These are phyloP conservation scores for Esox lucius DNA, from an alignment of 2,797 vertebrate genomes.

Conservation along the genomic window DNA sequence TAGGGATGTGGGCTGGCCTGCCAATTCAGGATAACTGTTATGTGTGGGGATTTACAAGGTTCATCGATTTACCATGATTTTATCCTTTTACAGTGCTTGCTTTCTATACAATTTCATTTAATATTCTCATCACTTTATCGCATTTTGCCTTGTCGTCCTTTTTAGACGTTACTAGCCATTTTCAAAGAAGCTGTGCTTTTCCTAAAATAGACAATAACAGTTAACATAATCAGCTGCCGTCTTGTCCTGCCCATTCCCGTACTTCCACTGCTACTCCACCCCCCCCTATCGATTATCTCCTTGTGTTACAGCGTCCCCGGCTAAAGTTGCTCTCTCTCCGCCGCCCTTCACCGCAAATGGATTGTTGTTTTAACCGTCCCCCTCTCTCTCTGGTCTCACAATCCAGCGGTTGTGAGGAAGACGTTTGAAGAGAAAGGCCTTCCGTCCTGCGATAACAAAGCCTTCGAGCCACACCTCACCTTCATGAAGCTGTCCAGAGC, in stretches of 20 bases:
- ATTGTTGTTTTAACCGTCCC: conserved; percentile 34
- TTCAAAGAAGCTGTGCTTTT: background rate
- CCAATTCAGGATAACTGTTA: background rate
- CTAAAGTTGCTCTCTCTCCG: conserved; percentile 28
- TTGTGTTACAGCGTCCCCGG: conserved; percentile 53
- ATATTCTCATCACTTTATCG: background rate
- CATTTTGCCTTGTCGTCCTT: background rate
- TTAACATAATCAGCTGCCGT: background rate
- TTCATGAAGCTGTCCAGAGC: conserved; percentile 94
- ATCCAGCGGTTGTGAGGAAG: conserved; percentile 72
- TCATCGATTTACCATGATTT: background rate
- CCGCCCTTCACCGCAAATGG: conserved; percentile 66
- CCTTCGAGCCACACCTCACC: conserved; percentile 92
- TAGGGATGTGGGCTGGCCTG: background rate
- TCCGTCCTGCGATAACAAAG: conserved; percentile 73
- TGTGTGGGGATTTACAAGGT: background rate
- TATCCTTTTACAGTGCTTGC: background rate
- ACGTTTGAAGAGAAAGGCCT: conserved; percentile 87
- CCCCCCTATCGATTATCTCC: conserved; percentile 64
- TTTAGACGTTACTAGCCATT: background rate
- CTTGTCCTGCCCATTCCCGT: background rate
- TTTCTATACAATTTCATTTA: background rate
- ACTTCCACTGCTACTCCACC: background rate
- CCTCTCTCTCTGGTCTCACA: background rate
- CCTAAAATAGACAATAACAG: background rate